A percentile compares a stretch with the other conserved stretches of the same genome.
These are phyloP conservation scores for Drosophila tani DNA, from an alignment of 1,140 invertebrate genomes.

Conservation along the genomic window DNA sequence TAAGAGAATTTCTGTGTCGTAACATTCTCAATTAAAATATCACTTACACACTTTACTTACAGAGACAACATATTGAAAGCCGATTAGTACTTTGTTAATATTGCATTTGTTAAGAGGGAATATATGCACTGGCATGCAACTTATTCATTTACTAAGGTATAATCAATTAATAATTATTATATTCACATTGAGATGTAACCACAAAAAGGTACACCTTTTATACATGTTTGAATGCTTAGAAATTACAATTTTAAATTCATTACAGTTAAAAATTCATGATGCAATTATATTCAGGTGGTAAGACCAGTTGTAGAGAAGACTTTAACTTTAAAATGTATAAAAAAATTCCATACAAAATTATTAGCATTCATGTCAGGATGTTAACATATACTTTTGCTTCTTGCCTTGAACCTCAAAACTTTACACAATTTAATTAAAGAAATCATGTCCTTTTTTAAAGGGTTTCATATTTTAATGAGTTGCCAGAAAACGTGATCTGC, in stretches of 20 bases:
- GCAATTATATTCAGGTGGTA: neutral
- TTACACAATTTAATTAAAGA: slow-evolving; percentile 29
- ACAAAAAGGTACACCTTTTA: no score
- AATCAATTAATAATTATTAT: no score
- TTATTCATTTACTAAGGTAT: no score
- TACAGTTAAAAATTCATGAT: neutral
- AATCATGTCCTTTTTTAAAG: slow-evolving; percentile 16
- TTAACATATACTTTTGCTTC: neutral
- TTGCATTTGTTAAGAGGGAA: no score
- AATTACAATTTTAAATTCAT: no score
- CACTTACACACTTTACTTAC: neutral
- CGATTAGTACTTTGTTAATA: no score
- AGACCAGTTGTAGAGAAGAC: neutral
- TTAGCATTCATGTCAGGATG: neutral
- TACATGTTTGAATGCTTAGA: neutral
- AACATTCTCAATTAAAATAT: neutral
- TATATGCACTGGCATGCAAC: no score
- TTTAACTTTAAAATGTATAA: neutral
- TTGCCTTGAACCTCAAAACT: slow-evolving; percentile 9
- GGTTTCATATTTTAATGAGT: slow-evolving; percentile 23
- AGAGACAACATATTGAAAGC: no score
- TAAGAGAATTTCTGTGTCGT: no score
- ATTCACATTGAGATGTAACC: no score
- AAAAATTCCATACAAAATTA: neutral
- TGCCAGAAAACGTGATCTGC: slow-evolving; percentile 27